Percentiles rank a stretch among this genome's conserved stretches.
phyloP scores from a whole-genome alignment of 2,797 vertebrate genomes.

The Enteromius viviparus region DNA sequence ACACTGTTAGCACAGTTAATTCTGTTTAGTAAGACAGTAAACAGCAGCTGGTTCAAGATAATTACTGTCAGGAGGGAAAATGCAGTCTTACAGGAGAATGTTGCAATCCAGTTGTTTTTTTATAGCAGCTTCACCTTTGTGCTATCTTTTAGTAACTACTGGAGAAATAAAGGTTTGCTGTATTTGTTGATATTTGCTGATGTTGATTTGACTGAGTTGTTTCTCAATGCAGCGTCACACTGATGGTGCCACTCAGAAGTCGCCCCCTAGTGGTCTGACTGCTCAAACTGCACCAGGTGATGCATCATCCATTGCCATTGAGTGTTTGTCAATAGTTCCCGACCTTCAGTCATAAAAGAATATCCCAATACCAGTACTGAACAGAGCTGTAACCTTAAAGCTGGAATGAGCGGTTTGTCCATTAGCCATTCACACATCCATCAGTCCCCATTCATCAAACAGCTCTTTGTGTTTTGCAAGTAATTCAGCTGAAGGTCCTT shows the following conservation, averaged over 20 bases:
- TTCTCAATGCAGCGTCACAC: slow-evolving; percentile 73
- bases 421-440: slow-evolving; percentile 50
- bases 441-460: slow-evolving; percentile 45
- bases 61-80: slow-evolving; percentile 16
- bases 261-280: slow-evolving; percentile 78
- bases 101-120: neutral
- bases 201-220: slow-evolving; percentile 65
- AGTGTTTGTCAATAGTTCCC: slow-evolving; percentile 42
- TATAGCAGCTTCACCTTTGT: neutral
- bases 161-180: slow-evolving; percentile 24
- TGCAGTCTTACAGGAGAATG: slow-evolving; percentile 1
- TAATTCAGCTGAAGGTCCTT: slow-evolving; percentile 42
- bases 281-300: slow-evolving; percentile 80
- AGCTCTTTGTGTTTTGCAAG: slow-evolving; percentile 38
- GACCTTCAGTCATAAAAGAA: slow-evolving; percentile 50
- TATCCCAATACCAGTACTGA: slow-evolving; percentile 10
- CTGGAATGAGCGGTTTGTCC: slow-evolving; percentile 21
- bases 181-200: slow-evolving; percentile 48
- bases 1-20: slow-evolving; percentile 37
- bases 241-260: slow-evolving; percentile 74
- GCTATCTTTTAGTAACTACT: neutral
- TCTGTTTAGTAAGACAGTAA: slow-evolving; percentile 40
- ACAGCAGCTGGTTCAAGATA: slow-evolving; percentile 45
- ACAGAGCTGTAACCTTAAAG: slow-evolving; percentile 35
- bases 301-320: slow-evolving; percentile 50